A percentile compares a stretch with the other conserved stretches of the same genome.
These are phyloP conservation scores for Phorcus lineatus DNA, from an alignment of 2,888 invertebrate species.

Conservation along the genomic window DNA sequence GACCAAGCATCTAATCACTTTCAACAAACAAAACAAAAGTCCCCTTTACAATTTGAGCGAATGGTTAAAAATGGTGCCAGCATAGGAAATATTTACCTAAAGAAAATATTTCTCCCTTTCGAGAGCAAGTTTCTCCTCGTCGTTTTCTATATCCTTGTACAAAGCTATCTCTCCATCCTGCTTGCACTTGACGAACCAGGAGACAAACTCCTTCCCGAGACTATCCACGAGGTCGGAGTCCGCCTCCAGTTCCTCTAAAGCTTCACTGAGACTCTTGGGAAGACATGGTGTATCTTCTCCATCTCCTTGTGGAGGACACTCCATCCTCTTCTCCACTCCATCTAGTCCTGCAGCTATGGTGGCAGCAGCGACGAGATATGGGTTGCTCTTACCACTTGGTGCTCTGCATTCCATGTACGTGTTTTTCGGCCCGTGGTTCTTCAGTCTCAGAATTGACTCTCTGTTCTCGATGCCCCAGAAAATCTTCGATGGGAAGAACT, in stretches of 20 bases:
- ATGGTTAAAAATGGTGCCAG: too few species aligned
- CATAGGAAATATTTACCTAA: too few species aligned
- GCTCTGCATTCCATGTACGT: slow-evolving; percentile 42
- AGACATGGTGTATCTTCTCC: slow-evolving; percentile 22
- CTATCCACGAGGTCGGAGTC: slow-evolving; percentile 17
- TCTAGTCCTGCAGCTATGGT: slow-evolving; percentile 43
- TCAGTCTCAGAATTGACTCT: slow-evolving; percentile 24
- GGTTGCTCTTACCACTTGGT: slow-evolving; percentile 36
- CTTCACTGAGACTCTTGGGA: slow-evolving; percentile 27
- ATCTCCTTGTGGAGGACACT: slow-evolving; percentile 24
- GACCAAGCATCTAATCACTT: too few species aligned
- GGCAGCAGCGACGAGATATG: slow-evolving; percentile 39
- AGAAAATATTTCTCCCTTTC: background rate
- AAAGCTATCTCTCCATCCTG: slow-evolving; percentile 7
- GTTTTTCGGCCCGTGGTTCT: slow-evolving; percentile 25
- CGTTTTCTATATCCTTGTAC: background rate
- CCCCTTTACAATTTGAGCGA: too few species aligned
- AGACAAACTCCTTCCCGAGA: slow-evolving; percentile 26
- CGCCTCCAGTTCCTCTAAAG: slow-evolving; percentile 19
- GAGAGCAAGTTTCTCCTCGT: background rate
- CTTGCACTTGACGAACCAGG: slow-evolving; percentile 25
- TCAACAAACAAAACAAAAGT: too few species aligned
- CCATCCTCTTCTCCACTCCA: slow-evolving; percentile 33
- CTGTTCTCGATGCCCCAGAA: slow-evolving; percentile 40
- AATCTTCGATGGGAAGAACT: slow-evolving; percentile 27